Evolutionary conservation across 2,888 invertebrate genomes (phyloP).

Genomic region (Eupithecia dodoneata): DNA sequence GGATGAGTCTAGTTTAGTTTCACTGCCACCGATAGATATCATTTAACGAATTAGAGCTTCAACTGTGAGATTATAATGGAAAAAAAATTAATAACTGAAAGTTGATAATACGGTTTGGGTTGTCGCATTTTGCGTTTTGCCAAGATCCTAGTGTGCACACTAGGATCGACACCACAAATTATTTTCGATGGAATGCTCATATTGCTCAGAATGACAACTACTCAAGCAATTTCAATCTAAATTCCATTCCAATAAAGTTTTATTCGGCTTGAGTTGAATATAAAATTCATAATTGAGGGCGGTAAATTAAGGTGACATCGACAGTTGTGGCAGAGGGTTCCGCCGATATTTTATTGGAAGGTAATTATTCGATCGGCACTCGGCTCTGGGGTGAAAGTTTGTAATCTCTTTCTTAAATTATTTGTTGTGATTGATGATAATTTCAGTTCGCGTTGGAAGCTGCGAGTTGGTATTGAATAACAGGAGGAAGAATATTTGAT

Average conservation of each 20-base stretch:
- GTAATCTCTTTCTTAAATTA: constrained; percentile 42
- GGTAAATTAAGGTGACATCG: constrained; percentile 85
- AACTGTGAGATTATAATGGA: too few relatives aligned
- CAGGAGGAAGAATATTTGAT: neutral
- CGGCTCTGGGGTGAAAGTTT: constrained; percentile 52
- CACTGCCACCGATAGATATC: neutral
- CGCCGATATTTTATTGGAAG: constrained; percentile 81
- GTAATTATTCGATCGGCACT: constrained; percentile 78
- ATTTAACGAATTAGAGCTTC: neutral
- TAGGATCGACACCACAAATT: neutral
- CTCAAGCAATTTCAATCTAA: constrained; percentile 4
- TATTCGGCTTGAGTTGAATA: constrained; percentile 50
- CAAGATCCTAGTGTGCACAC: too few relatives aligned
- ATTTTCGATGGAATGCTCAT: neutral
- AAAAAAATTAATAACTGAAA: too few relatives aligned
- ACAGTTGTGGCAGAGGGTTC: constrained; percentile 79
- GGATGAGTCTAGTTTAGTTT: neutral
- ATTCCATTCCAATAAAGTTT: constrained; percentile 43
- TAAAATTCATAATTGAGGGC: constrained; percentile 83
- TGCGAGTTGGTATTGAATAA: neutral
- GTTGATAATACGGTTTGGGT: too few relatives aligned
- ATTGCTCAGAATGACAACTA: neutral
- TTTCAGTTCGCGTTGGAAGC: constrained; percentile 18
- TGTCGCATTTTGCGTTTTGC: too few relatives aligned
- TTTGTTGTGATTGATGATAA: constrained; percentile 37